Evolutionary conservation across 2,888 invertebrate species (phyloP), one percentile per base, ranked within the genome.

Genomic region (Liopterus haemorrhoidalis): DNA sequence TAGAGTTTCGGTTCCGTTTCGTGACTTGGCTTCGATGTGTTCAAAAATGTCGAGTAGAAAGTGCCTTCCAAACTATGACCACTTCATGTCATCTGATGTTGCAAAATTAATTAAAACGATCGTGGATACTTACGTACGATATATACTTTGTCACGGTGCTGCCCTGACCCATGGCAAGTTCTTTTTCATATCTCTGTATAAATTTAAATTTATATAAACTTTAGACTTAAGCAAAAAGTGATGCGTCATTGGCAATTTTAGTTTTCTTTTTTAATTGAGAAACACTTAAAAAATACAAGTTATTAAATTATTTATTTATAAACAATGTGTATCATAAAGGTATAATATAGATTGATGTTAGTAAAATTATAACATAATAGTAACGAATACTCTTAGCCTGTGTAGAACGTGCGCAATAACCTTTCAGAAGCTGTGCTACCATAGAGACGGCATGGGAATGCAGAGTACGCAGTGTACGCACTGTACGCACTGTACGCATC

Each of bases 1-100:
- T n/a, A n/a, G n/a, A n/a, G n/a, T n/a, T n/a, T n/a, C n/a, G n/a
- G n/a, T 59, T 60, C 50, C 50, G 47, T 56, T 62, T 54, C 38
- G 73, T 72, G 74, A 76, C 73, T 78, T 78, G 78, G 78, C 78
- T 78, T 67, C 57, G 75, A 79, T 81, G 80, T 81, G 81, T 82
- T 81, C 81, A 79, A 79, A 79, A 76, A 68, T 72, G 71, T 69
- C 71, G 77, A 74, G 81, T 82, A 81, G 81, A 79, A 82, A 83
- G 82, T 83, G 83, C 83, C 83, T 83, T 83, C 81, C 81, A 82
- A 75, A 74, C 73, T 76, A 75, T 77, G 78, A 76, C 74, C 76
- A 76, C 65, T 67, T 66, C 38, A 64, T 64, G 66, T 67, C 66
- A 67, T 66, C 62, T 61, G 60, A 62, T 47, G 48, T 58, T 61